phyloP scores from a whole-genome alignment of 2,113 vertebrate species.

The Zosterops borbonicus region DNA sequence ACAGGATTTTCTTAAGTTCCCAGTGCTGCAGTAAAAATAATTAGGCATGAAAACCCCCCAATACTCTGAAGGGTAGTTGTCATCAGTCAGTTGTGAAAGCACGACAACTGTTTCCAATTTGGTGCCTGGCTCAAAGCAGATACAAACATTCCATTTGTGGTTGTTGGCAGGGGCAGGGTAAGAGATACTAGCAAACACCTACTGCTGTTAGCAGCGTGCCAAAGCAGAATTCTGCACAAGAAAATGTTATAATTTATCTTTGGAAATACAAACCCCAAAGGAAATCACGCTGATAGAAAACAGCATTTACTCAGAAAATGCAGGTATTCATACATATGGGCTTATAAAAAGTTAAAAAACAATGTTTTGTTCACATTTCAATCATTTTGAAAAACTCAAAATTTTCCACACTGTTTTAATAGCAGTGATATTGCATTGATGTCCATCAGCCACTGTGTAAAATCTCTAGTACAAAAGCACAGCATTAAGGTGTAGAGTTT shows the following conservation, averaged over 20 bases:
- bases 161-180: conserved; percentile 7
- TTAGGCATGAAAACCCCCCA: not conserved
- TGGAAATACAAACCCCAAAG: not conserved
- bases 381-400: not conserved
- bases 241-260: not conserved
- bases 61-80: not conserved
- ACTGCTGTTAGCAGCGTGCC: conserved; percentile 3
- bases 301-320: not conserved
- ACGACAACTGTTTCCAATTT: not conserved
- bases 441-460: not conserved
- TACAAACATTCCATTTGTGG: not conserved
- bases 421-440: not conserved
- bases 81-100: conserved; percentile 25
- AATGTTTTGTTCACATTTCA: not conserved
- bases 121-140: conserved; percentile 39
- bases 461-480: not conserved
- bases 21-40: conserved; percentile 43
- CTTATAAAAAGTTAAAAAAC: not conserved
- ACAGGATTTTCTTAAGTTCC: conserved; percentile 12
- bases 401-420: not conserved
- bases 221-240: not conserved
- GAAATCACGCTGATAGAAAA: not conserved
- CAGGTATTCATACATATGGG: fast-evolving
- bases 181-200: conserved; percentile 31
- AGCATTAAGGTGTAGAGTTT: not conserved